These are phyloP conservation scores for Paelopatides confundens DNA, from an alignment of 53 echinoderm and acorn worm genomes.

Conservation along the genomic window DNA sequence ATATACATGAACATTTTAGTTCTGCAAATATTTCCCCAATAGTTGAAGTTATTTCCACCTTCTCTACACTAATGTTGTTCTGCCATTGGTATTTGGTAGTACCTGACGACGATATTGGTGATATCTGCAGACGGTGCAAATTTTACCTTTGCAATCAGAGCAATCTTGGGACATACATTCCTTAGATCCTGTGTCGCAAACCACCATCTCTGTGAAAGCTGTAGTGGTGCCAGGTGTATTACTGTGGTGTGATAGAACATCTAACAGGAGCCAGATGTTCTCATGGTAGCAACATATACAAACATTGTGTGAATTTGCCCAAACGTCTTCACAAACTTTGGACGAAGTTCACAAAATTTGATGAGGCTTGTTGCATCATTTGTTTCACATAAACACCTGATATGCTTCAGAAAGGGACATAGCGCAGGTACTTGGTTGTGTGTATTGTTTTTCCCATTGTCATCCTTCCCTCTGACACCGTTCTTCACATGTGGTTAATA, in stretches of 20 bases:
- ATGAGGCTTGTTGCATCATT: constrained; percentile 3
- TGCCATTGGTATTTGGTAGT: constrained; percentile 62
- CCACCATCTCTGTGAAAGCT: constrained; percentile 22
- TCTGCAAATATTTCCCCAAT: constrained; percentile 32
- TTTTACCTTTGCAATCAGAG: constrained; percentile 22
- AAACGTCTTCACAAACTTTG: constrained; percentile 51
- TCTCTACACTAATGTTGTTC: constrained; percentile 3
- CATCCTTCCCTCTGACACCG: constrained; percentile 37
- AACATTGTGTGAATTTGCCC: constrained; percentile 61
- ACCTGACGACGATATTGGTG: constrained; percentile 12
- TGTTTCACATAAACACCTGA: constrained; percentile 22
- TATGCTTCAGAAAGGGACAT: constrained; percentile 59
- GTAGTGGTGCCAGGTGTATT: constrained; percentile 33
- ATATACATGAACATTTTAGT: constrained; percentile 51
- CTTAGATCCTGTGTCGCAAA: constrained; percentile 46
- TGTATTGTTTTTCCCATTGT: constrained; percentile 26
- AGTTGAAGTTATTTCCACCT: constrained; percentile 44
- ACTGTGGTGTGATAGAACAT: constrained; percentile 17
- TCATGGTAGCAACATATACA: constrained; percentile 63
- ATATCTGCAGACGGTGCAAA: constrained; percentile 15
- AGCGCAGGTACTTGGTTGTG: constrained; percentile 59
- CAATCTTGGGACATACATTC: constrained; percentile 55
- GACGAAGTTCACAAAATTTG: constrained; percentile 61
- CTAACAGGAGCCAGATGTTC: constrained; percentile 48
- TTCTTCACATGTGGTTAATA: constrained; percentile 39